Evolutionary conservation across 2,113 vertebrate species (phyloP).

Genomic region (Rousettus leschenaultii): DNA sequence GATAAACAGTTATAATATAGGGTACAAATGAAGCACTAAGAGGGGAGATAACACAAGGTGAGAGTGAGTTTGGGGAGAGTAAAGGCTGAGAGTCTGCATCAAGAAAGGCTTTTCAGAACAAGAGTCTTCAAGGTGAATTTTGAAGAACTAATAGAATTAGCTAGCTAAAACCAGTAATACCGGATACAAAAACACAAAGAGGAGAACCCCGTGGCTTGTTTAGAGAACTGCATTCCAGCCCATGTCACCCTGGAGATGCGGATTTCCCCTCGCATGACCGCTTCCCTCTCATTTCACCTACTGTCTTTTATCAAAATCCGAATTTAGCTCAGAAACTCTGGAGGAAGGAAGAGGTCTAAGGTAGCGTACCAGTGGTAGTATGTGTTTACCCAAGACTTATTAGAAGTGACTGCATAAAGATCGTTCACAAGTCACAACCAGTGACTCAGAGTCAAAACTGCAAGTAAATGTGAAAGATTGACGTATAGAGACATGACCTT

Average conservation of each 20-base stretch:
- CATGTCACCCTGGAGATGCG: neutral
- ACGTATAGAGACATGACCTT: neutral
- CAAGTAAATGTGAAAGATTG: neutral
- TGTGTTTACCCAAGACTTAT: neutral
- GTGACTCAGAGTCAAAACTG: neutral
- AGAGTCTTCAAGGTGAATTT: neutral
- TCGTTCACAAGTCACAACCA: neutral
- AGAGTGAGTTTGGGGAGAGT: neutral
- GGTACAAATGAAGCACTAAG: neutral
- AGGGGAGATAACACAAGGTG: neutral
- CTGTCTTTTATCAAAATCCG: neutral
- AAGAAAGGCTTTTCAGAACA: neutral
- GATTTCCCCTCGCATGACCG: too few species aligned
- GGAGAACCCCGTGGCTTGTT: neutral
- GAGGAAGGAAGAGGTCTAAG: neutral
- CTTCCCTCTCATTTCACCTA: neutral
- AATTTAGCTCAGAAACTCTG: neutral
- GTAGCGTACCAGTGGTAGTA: accelerated
- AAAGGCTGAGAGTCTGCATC: neutral
- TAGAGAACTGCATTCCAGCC: neutral
- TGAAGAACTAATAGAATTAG: neutral
- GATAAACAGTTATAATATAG: neutral
- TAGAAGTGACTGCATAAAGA: neutral
- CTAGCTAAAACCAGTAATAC: neutral
- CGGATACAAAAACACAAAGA: neutral